These are phyloP conservation scores for Mola mola DNA, from an alignment of 2,113 vertebrate genomes.

Conservation along the genomic window DNA sequence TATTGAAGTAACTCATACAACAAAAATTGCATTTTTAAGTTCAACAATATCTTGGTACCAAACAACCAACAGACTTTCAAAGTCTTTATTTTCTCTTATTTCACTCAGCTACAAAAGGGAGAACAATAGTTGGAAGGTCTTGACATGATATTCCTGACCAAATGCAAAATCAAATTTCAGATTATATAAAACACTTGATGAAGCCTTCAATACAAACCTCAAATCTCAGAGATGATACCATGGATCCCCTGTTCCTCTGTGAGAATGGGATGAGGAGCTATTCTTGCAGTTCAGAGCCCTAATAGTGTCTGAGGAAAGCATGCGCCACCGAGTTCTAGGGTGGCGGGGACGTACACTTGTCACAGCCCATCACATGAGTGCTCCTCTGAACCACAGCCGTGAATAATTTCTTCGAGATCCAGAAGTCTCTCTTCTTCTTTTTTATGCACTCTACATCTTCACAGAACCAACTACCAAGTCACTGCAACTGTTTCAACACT, in stretches of 20 bases:
- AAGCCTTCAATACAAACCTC: slow-evolving; percentile 74
- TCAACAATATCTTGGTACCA: slow-evolving; percentile 35
- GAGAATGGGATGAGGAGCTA: slow-evolving; percentile 47
- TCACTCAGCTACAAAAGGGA: slow-evolving; percentile 55
- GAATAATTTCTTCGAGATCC: slow-evolving; percentile 77
- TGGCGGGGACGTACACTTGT: slow-evolving; percentile 73
- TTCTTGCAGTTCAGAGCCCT: slow-evolving; percentile 66
- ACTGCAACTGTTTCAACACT: slow-evolving; percentile 78
- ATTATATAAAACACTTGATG: slow-evolving; percentile 56
- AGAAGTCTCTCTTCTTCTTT: slow-evolving; percentile 45
- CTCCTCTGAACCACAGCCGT: slow-evolving; percentile 75
- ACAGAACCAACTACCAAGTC: slow-evolving; percentile 66
- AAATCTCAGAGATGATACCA: slow-evolving; percentile 58
- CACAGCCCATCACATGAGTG: slow-evolving; percentile 70
- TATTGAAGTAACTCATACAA: slow-evolving; percentile 6
- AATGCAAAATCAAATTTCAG: slow-evolving; percentile 65
- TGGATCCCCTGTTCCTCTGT: slow-evolving; percentile 55
- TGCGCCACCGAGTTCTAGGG: slow-evolving; percentile 49
- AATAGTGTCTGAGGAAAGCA: slow-evolving; percentile 73
- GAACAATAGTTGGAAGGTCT: slow-evolving; percentile 29
- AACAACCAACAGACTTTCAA: slow-evolving; percentile 56
- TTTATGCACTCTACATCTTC: slow-evolving; percentile 48
- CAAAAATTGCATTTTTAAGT: too few relatives aligned
- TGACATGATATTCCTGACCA: slow-evolving; percentile 52
- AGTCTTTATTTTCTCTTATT: slow-evolving; percentile 47